Evolutionary conservation across 2,888 invertebrate species (phyloP), one percentile per base, ranked within the genome.

Genomic region (Caenorhabditis sulstoni): DNA sequence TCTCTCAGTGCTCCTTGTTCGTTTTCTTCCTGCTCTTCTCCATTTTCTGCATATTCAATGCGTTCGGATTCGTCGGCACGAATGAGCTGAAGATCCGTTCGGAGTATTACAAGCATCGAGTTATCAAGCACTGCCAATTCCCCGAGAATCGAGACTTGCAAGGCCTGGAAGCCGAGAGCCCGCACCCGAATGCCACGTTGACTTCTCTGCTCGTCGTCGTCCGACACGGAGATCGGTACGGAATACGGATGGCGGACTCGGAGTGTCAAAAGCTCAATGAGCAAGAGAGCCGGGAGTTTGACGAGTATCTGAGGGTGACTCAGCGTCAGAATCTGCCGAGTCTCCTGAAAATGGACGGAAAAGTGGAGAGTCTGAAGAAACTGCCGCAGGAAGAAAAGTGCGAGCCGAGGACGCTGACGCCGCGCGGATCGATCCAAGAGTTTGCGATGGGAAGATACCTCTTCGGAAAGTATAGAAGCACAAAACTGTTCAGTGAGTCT

Each of bases 141-240:
- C 53, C 55, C 1, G 62, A 71, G 11, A 47, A 61, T 61, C 62
- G 47, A 5, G 20, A 61, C 14, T 39, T 71, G 9, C 37, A 71
- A 29, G 70, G 70, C 22, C n/a, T 37, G 7, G 70, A 71, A 29
- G 70, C 53, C 22, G 14, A 11, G 16, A 62, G 55, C 0, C 47
- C 53, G 16, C 70, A 71, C 55, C 70, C 61, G 16, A 71, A 71
- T 49, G 70, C 62, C 22, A 61, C 61, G 5, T 45, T 71, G 23
- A 37, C 55, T 4, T 62, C 70, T 1, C 5, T 71, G 16, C 16
- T 71, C 18, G 70, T 47, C n/a, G 62, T 62, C 9, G 70, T 71
- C 9, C 45, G 70, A 14, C 70, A 71, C 39, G 70, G 70, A 62
- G 62, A 71, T 52, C 53, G 62, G 1, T 62, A 52, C 53, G 70